phyloP scores from a whole-genome alignment of 2,888 invertebrate genomes.

The Aromia moschata region DNA sequence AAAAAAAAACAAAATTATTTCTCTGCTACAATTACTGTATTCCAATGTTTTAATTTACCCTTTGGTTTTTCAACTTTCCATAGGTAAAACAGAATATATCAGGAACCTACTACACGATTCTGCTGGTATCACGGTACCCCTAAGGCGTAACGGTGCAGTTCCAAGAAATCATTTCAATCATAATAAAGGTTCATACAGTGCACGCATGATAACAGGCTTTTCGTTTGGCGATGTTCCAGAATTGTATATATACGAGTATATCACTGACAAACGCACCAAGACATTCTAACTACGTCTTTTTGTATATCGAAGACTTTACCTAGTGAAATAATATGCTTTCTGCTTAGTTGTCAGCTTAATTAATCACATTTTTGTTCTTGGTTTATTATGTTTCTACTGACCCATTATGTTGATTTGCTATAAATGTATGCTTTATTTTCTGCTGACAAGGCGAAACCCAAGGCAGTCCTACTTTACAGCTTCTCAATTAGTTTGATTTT shows the following conservation, averaged over 20 bases:
- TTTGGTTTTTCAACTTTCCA: constrained; percentile 24
- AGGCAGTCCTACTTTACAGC: constrained; percentile 6
- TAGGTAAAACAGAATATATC: constrained; percentile 62
- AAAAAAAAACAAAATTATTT: too few relatives aligned
- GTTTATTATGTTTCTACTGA: neutral
- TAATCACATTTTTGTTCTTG: neutral
- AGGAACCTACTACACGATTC: constrained; percentile 61
- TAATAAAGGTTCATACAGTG: constrained; percentile 54
- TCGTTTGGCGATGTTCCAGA: constrained; percentile 18
- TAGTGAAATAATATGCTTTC: too few relatives aligned
- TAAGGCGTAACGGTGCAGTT: constrained; percentile 55
- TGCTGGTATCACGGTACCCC: constrained; percentile 60
- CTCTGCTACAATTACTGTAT: neutral
- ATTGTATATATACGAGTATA: constrained; percentile 4
- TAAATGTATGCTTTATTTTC: constrained; percentile 12
- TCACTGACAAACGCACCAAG: neutral
- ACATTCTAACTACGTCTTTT: too few relatives aligned
- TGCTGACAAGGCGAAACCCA: constrained; percentile 7
- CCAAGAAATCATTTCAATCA: constrained; percentile 61
- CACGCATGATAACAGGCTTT: constrained; percentile 30
- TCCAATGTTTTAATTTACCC: neutral
- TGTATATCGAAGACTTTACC: too few relatives aligned
- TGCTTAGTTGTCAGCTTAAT: neutral
- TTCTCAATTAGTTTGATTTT: neutral
- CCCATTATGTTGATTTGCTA: neutral